Conservation (phyloP, 1,140 invertebrate species). For the Hylaeus volcanicus region DNA sequence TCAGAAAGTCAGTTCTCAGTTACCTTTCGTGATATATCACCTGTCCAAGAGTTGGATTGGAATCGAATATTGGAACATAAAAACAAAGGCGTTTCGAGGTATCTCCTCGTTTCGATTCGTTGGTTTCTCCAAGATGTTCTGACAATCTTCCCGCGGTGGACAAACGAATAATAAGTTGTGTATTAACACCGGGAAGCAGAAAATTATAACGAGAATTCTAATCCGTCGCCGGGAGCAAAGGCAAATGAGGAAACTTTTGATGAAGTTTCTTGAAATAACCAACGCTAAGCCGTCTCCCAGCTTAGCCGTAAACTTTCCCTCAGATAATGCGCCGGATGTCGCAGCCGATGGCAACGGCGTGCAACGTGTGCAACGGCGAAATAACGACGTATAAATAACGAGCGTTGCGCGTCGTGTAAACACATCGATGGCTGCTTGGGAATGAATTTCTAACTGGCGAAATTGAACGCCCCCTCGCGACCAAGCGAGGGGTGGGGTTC, state of each 20-base stretch:
- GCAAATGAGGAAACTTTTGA: slow-evolving; percentile 45
- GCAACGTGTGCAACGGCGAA: background rate
- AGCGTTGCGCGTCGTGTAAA: background rate
- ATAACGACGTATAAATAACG: slow-evolving; percentile 23
- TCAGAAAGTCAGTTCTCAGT: too few relatives aligned
- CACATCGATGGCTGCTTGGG: background rate
- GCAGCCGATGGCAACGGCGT: background rate
- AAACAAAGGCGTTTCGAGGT: too few relatives aligned
- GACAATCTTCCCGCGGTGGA: too few relatives aligned
- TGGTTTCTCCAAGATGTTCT: too few relatives aligned
- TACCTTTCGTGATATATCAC: too few relatives aligned
- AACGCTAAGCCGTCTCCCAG: slow-evolving; percentile 12
- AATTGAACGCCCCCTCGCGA: background rate
- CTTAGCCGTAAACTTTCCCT: slow-evolving; percentile 22
- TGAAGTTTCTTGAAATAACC: slow-evolving; percentile 45
- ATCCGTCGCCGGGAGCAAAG: slow-evolving; percentile 21
- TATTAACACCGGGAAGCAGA: background rate
- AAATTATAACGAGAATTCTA: slow-evolving; percentile 48
- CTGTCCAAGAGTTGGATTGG: too few relatives aligned
- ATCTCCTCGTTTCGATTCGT: too few relatives aligned
- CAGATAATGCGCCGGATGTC: slow-evolving; percentile 25
- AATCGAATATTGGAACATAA: too few relatives aligned
- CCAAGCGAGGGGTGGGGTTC: background rate
- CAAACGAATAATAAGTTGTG: slow-evolving; percentile 23
- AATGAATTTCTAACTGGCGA: background rate